phyloP scores from a whole-genome alignment of 1,140 invertebrate genomes.

The Polypedilum vanderplanki region DNA sequence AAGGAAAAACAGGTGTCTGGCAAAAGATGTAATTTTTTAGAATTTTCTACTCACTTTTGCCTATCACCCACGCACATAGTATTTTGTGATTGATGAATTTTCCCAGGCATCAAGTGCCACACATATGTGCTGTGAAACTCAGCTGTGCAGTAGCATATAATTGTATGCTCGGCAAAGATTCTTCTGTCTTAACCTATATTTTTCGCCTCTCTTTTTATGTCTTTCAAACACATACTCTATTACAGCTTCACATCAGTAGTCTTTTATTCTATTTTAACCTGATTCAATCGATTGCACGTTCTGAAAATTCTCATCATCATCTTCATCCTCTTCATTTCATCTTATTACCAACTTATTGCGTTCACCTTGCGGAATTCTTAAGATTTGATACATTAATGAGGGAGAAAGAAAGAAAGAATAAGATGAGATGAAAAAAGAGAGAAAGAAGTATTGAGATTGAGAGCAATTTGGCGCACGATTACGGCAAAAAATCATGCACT shows the following conservation, averaged over 20 bases:
- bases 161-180: neutral
- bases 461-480: constrained; percentile 17
- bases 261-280: constrained; percentile 5
- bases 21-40: neutral
- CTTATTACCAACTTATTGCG: neutral
- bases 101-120: neutral
- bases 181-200: constrained; percentile 7
- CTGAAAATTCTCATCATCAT: constrained; percentile 27
- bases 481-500: neutral
- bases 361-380: constrained; percentile 24
- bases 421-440: constrained; percentile 16
- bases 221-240: too few relatives aligned
- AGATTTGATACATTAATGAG: neutral
- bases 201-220: neutral
- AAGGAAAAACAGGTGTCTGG: constrained; percentile 1
- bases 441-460: neutral
- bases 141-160: constrained; percentile 16
- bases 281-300: constrained; percentile 26
- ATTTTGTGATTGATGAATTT: constrained; percentile 13
- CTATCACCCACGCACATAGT: neutral
- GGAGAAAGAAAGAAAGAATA: neutral
- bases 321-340: neutral
- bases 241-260: too few relatives aligned
- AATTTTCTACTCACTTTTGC: neutral
- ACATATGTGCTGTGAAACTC: neutral